Conservation (phyloP, 2,113 vertebrate species). For the Ariopsis seemanni region DNA sequence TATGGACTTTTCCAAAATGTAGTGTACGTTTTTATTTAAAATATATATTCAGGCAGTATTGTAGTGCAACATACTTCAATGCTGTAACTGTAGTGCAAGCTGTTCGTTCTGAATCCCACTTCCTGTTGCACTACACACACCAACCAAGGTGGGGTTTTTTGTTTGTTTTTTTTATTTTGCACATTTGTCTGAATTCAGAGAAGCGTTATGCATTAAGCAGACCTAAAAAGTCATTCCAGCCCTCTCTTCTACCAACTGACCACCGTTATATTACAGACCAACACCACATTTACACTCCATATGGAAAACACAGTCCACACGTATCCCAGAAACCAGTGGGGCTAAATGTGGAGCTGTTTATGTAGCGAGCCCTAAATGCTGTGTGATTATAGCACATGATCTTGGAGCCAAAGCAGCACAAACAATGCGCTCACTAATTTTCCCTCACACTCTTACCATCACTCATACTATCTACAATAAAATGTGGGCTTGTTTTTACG, state of each 20-base stretch:
- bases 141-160: background rate
- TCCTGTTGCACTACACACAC: background rate
- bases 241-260: background rate
- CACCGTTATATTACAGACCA: background rate
- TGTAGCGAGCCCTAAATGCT: background rate
- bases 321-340: background rate
- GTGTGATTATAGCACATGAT: constrained; percentile 8
- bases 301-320: background rate
- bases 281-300: background rate
- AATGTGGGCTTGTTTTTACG: background rate
- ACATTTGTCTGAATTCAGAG: background rate
- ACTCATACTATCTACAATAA: background rate
- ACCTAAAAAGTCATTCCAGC: background rate
- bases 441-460: background rate
- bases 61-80: background rate
- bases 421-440: background rate
- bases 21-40: background rate
- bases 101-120: background rate
- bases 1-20: background rate
- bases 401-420: background rate
- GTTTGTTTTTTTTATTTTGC: too few relatives aligned
- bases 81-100: background rate
- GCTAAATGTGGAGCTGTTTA: constrained; percentile 25
- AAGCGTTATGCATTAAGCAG: background rate
- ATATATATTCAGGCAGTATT: background rate